A percentile compares a stretch with the other conserved stretches of the same genome.
Conservation (phyloP, 2,888 invertebrate genomes). For the Drosophila kanekoi region DNA sequence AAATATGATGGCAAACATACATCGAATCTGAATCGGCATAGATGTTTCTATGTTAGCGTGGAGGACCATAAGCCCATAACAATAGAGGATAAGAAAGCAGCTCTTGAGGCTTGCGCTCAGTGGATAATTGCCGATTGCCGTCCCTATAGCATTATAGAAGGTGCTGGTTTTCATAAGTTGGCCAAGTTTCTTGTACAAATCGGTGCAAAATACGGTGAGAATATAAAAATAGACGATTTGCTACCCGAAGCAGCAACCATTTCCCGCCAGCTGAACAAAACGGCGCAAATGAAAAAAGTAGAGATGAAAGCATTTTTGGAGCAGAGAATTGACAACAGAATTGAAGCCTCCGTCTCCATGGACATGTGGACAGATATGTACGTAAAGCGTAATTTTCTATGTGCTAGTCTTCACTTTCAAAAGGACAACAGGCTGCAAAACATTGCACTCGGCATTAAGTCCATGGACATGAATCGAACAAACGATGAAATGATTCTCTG, state of each 20-base stretch:
- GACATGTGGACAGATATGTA: background rate
- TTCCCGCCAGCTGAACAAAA: background rate
- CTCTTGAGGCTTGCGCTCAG: background rate
- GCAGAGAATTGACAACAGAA: background rate
- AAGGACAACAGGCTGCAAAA: background rate
- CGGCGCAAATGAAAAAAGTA: background rate
- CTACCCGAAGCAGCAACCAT: background rate
- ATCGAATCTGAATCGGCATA: background rate
- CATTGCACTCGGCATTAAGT: background rate
- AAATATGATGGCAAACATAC: background rate
- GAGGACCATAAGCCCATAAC: background rate
- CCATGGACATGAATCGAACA: background rate
- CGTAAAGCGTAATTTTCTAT: background rate
- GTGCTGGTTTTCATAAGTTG: background rate
- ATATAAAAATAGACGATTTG: background rate
- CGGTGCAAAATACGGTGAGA: background rate
- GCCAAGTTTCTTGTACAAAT: background rate
- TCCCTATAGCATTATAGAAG: background rate
- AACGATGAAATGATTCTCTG: background rate
- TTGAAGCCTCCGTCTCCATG: background rate
- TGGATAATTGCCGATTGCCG: background rate
- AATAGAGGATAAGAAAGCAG: background rate
- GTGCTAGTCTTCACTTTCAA: background rate
- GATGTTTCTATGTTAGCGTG: background rate
- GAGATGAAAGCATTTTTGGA: background rate